phyloP scores from a whole-genome alignment of 2,888 invertebrate species.

The Formica aserva region DNA sequence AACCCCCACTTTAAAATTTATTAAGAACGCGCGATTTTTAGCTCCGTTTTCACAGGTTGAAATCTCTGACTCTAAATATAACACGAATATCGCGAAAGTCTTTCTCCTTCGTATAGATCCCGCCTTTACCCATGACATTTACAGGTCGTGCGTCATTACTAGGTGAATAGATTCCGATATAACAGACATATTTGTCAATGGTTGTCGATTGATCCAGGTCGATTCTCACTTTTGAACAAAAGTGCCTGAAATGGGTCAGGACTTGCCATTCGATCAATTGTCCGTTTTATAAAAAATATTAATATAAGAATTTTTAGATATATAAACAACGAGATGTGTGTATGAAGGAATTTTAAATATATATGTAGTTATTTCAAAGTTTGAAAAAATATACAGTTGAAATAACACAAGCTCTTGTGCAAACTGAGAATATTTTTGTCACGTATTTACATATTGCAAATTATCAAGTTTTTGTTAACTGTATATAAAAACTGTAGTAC shows the following conservation, averaged over 20 bases:
- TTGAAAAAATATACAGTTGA: background rate
- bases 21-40: slow-evolving; percentile 16
- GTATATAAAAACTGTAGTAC: background rate
- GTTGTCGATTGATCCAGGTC: slow-evolving; percentile 28
- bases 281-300: background rate
- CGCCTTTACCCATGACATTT: slow-evolving; percentile 50
- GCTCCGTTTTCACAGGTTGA: background rate
- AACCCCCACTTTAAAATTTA: slow-evolving; percentile 29
- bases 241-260: slow-evolving; percentile 19
- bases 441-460: background rate
- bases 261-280: background rate
- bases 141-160: slow-evolving; percentile 53
- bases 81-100: slow-evolving; percentile 28
- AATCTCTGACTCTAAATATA: slow-evolving; percentile 35
- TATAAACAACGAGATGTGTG: background rate
- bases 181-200: slow-evolving; percentile 47
- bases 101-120: slow-evolving; percentile 11
- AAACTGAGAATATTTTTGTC: background rate
- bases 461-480: background rate
- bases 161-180: slow-evolving; percentile 42
- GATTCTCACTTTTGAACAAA: slow-evolving; percentile 25
- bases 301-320: background rate
- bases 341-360: background rate
- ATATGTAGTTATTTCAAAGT: background rate
- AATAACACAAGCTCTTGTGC: background rate